These are phyloP conservation scores for Trogon melanurus DNA, from an alignment of 2,113 vertebrate species.

Conservation along the genomic window DNA sequence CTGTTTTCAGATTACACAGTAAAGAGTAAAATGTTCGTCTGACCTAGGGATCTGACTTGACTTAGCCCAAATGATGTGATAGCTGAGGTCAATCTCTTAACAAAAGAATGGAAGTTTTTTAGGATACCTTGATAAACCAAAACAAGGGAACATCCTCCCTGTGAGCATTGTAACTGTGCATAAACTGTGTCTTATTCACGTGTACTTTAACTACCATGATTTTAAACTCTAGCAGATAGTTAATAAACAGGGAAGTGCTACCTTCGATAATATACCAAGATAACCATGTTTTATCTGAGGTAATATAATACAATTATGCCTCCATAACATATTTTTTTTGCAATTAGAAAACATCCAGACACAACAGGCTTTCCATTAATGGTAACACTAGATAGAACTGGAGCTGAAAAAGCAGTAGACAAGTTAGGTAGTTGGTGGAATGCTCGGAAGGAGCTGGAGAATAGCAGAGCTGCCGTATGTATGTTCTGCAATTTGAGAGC, in stretches of 20 bases:
- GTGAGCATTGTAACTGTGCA: not conserved
- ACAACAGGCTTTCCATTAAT: constrained; percentile 37
- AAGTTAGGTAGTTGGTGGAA: constrained; percentile 17
- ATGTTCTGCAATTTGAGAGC: not conserved
- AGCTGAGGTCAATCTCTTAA: not conserved
- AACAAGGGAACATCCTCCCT: not conserved
- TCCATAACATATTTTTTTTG: not conserved
- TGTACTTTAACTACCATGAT: not conserved
- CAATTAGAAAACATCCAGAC: not conserved
- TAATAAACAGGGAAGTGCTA: not conserved
- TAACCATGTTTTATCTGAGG: not conserved
- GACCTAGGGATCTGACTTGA: not conserved
- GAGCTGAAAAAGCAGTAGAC: constrained; percentile 30
- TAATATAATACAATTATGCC: not conserved
- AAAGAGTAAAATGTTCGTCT: not conserved
- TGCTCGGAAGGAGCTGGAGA: not conserved
- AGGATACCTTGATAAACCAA: not conserved
- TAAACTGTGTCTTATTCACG: not conserved
- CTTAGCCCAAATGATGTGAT: not conserved
- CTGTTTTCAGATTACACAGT: not conserved
- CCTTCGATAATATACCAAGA: not conserved
- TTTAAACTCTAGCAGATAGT: not conserved
- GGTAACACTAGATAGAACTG: not conserved
- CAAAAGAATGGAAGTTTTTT: not conserved
- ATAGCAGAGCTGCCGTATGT: not conserved